Percentiles rank a stretch among this genome's conserved stretches.
phyloP scores from a whole-genome alignment of 2,113 vertebrate species.

The Zapus hudsonius region DNA sequence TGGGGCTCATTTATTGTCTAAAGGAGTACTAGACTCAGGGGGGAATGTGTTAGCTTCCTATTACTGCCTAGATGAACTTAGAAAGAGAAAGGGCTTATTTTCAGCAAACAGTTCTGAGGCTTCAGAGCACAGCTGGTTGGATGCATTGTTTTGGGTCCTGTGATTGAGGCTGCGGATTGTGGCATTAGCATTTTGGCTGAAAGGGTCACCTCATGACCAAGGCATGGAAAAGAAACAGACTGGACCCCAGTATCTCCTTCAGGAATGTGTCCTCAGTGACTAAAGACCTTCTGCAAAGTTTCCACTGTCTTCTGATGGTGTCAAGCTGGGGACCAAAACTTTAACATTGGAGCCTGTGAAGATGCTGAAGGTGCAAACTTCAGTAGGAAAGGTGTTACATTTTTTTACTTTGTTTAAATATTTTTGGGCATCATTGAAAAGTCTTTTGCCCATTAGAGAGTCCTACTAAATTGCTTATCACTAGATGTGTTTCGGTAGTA shows the following conservation, averaged over 20 bases:
- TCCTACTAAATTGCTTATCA: neutral
- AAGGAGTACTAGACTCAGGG: neutral
- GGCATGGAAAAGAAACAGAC: neutral
- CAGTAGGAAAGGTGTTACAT: neutral
- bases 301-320: neutral
- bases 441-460: conserved; percentile 4
- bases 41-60: neutral
- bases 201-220: neutral
- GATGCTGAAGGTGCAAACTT: neutral
- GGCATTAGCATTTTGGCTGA: neutral
- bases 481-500: neutral
- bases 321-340: neutral
- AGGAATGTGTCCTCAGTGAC: too few species aligned
- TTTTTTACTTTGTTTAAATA: neutral
- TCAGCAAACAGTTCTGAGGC: neutral
- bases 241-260: neutral
- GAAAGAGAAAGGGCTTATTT: neutral
- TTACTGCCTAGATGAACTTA: neutral
- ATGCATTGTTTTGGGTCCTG: neutral
- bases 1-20: neutral
- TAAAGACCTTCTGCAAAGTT: neutral
- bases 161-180: neutral
- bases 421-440: neutral
- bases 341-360: neutral
- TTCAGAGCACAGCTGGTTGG: neutral